Evolutionary conservation across 2,797 vertebrate species (phyloP), one percentile per base, ranked within the genome.

Genomic region (Pseudotriccus pelzelni): DNA sequence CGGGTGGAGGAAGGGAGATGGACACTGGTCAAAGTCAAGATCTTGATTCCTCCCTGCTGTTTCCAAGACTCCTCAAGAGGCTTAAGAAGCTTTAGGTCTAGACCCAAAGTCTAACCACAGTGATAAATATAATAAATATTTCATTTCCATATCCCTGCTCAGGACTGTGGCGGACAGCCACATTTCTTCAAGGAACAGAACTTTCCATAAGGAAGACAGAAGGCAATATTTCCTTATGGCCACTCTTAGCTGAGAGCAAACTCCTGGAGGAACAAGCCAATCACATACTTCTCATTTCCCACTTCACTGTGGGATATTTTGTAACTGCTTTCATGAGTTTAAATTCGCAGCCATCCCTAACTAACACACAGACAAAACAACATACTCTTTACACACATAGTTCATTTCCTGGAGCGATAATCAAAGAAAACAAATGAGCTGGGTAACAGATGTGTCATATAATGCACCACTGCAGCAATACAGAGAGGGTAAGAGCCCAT

Each of bases 281-380:
- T 63, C 3, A 1, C 32, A 80, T 43, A 89, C 64, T 89, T 89
- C 72, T 85, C 46, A 72, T 84, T 77, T 44, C 49, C 56, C 32
- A 47, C 70, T 87, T 53, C 72, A 64, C 81, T 50, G 56, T 34
- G 34, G 52, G 53, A 77, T 90, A 67, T 74, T 43, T 34, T 60
- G 87, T 74, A 91, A 80, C 76, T 86, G 43, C 49, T 91, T 90
- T 80, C 72, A 32, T 37, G 83, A 72, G 27, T 78, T 91, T 59
- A 76, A 95, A 87, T 87, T 79, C 14, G 3, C 80, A 91, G 77
- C 77, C 89, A 74, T 80, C 83, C 36, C 22, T 69, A 93, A 88
- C 66, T 84, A 90, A 86, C 62, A 64, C 0, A 10, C 53, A 96
- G 96, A 95, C 96, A 96, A 97, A 97, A 96, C 95, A 95, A 89